Percentiles rank a stretch among this genome's conserved stretches.
phyloP scores from a whole-genome alignment of 2,797 vertebrate genomes.

The Hybognathus amarus region DNA sequence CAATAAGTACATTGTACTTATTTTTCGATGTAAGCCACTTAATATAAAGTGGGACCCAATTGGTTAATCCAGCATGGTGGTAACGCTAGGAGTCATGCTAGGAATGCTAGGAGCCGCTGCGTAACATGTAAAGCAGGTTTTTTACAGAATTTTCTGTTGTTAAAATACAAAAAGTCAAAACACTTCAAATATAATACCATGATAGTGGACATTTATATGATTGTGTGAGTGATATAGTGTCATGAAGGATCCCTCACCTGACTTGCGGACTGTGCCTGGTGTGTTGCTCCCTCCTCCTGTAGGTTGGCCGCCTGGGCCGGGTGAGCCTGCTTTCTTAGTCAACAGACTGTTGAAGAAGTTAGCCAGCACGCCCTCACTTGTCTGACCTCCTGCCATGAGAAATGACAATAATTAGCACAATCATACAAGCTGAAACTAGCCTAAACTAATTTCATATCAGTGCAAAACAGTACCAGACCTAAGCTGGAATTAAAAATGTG shows the following conservation, averaged over 20 bases:
- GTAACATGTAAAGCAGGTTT: background rate
- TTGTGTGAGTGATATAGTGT: background rate
- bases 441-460: conserved; percentile 1
- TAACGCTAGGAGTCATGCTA: background rate
- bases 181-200: conserved; percentile 15
- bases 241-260: conserved; percentile 77
- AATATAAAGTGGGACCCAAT: too few species aligned
- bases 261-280: conserved; percentile 92
- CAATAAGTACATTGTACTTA: too few species aligned
- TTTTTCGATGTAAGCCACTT: too few species aligned
- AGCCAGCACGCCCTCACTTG: conserved; percentile 96
- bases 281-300: conserved; percentile 84
- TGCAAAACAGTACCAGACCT: background rate
- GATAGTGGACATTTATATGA: background rate
- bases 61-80: background rate
- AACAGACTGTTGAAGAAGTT: conserved; percentile 99
- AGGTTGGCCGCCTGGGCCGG: conserved; percentile 83
- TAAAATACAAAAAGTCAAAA: conserved; percentile 7
- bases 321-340: conserved; percentile 95
- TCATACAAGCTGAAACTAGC: conserved; percentile 6
- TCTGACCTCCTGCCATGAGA: conserved; percentile 85
- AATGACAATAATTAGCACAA: conserved; percentile 10
- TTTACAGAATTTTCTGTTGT: background rate
- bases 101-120: too few species aligned
- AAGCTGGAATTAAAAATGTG: background rate